Percentiles rank a stretch among this genome's conserved stretches.
These are phyloP conservation scores for Pitta sordida DNA, from an alignment of 2,113 vertebrate genomes.

Conservation along the genomic window DNA sequence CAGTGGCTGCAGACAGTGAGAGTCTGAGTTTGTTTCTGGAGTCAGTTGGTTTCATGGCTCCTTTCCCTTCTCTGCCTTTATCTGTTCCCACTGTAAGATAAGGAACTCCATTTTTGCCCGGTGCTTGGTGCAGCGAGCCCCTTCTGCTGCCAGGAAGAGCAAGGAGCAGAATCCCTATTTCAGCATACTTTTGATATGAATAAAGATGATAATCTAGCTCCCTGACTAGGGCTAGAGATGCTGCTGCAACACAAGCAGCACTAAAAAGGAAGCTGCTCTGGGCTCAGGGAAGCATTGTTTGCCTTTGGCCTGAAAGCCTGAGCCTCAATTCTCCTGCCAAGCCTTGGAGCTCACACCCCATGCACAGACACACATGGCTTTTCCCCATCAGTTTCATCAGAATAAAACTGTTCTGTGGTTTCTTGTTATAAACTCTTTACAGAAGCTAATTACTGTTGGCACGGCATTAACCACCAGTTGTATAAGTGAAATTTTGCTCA, in stretches of 20 bases:
- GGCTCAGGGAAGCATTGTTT: not conserved
- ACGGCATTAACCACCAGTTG: conserved; percentile 32
- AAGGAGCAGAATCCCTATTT: not conserved
- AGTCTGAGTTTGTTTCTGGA: too few species aligned
- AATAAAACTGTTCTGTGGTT: conserved; percentile 58
- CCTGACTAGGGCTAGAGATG: not conserved
- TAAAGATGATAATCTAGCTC: not conserved
- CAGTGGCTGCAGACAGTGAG: not conserved
- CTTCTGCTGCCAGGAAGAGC: not conserved
- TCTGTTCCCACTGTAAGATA: not conserved
- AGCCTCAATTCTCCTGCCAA: conserved; percentile 37
- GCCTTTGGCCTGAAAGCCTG: conserved; percentile 11
- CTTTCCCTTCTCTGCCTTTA: not conserved
- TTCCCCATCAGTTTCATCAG: conserved; percentile 24
- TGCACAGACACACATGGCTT: not conserved
- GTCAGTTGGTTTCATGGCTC: not conserved
- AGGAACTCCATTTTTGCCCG: not conserved
- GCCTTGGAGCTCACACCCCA: conserved; percentile 1
- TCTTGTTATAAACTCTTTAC: conserved; percentile 53
- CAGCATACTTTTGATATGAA: not conserved
- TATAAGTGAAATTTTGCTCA: conserved; percentile 1
- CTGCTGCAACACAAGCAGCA: not conserved
- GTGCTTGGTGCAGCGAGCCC: not conserved
- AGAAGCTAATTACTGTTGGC: conserved; percentile 52
- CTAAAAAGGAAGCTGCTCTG: not conserved